These are phyloP conservation scores for Machaerirhynchus nigripectus DNA, from an alignment of 2,113 vertebrate genomes.

Conservation along the genomic window DNA sequence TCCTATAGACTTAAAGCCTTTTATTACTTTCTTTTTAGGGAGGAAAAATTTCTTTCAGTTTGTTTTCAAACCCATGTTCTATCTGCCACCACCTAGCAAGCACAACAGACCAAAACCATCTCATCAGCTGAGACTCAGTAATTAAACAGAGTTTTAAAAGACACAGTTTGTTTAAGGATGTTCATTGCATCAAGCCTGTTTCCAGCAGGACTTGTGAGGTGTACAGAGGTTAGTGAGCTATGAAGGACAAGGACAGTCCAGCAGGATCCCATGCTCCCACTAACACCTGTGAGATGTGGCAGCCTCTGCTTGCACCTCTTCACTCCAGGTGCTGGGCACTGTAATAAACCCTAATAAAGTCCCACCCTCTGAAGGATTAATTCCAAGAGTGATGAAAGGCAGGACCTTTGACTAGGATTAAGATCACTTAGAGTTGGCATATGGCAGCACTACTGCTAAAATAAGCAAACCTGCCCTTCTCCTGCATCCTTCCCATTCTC, in stretches of 20 bases:
- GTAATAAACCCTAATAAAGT: not conserved
- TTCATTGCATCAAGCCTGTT: not conserved
- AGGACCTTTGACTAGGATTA: not conserved
- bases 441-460: not conserved
- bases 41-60: not conserved
- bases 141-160: not conserved
- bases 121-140: not conserved
- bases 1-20: not conserved
- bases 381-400: not conserved
- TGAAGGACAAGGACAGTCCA: not conserved
- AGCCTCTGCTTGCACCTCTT: not conserved
- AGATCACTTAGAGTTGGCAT: not conserved
- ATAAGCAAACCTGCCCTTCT: not conserved
- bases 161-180: not conserved
- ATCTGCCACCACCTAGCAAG: not conserved
- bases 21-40: not conserved
- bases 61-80: not conserved
- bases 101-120: not conserved
- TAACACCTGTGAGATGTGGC: not conserved
- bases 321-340: not conserved
- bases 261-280: not conserved
- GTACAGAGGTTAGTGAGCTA: not conserved
- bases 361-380: not conserved
- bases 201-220: not conserved
- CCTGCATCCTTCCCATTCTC: not conserved